phyloP scores from a whole-genome alignment of 2,113 vertebrate species.

The Syrrhaptes paradoxus region DNA sequence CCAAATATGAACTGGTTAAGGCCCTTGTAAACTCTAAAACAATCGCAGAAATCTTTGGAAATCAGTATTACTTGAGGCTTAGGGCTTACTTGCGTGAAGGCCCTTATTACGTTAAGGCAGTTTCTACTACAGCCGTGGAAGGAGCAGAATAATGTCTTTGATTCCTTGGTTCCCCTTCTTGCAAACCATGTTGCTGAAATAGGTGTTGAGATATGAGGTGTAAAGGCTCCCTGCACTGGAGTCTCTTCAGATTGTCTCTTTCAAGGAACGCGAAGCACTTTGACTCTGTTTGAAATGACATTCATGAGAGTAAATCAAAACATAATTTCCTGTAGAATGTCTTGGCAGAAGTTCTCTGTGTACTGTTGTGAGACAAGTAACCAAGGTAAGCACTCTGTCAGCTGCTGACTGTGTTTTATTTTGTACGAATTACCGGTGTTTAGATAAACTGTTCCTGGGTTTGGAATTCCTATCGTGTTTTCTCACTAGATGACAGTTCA shows the following conservation, averaged over 20 bases:
- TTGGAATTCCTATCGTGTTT: not conserved
- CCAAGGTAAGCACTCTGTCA: not conserved
- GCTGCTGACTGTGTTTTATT: not conserved
- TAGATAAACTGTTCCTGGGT: not conserved
- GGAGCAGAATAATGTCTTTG: constrained; percentile 83
- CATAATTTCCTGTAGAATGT: not conserved
- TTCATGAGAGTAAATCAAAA: not conserved
- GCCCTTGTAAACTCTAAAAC: constrained; percentile 86
- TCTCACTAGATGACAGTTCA: not conserved
- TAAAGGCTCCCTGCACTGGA: not conserved
- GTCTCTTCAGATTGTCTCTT: not conserved
- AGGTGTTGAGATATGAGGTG: not conserved
- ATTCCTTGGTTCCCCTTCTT: not conserved
- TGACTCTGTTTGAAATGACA: not conserved
- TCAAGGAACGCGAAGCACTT: not conserved
- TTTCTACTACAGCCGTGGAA: constrained; percentile 86
- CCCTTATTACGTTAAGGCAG: constrained; percentile 88
- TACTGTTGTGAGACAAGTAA: not conserved
- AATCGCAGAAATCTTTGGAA: constrained; percentile 84
- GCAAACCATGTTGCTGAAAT: not conserved
- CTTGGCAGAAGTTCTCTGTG: not conserved
- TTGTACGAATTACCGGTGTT: not conserved
- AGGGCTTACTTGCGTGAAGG: constrained; percentile 89
- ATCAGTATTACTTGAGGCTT: constrained; percentile 89
- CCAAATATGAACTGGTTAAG: constrained; percentile 92